Base-by-base conservation (phyloP, 2,113 vertebrate species). In the Columba livia region DNA sequence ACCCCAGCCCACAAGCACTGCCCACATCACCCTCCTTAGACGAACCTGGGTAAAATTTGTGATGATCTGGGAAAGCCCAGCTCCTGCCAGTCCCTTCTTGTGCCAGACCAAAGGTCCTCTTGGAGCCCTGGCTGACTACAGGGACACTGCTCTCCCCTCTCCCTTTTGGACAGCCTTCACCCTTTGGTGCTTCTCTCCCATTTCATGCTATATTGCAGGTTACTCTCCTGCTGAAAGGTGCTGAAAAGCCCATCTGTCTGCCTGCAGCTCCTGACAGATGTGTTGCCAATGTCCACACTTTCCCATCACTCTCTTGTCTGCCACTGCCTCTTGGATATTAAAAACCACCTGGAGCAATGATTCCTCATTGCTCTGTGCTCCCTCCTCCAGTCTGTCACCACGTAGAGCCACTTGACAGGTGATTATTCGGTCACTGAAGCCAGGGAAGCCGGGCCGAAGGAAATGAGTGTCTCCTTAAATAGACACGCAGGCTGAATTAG, bases 341-440 rank as follows among this genome's bases (percentile, higher is more conserved):
- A 93, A 96, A 95, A 79, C 64, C 88, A 95, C 88, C 90, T 83
- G 75, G 40, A 96, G 82, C 2, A 3, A 84, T 40, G 72, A 84
- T 64, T 80, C 77, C 86, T 80, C 69, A 10, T n/a, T 56, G 61
- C 75, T 77, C 48, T 26, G 54, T 48, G 69, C 90, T 85, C 79
- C 67, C 91, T 70, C 70, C 89, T 79, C 79, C 29, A 3, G 75
- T 80, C 96, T 92, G 72, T 90, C 90, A 79, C 85, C 2, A 0
- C 3, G 3, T 70, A 67, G 44, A 95, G 85, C 88, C 88, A 48
- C 79, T 92, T 93, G 88, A 80, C 92, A 95, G 82, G 90, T 53
- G 90, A 96, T 96, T 95, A 96, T 70, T 74, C 0, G n/a, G 85
- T 74, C 85, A 58, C 71, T 31, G 77, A 62, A 90, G 67, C 58